Conservation (phyloP, 2,797 vertebrate genomes). For the Phoeniculus purpureus region DNA sequence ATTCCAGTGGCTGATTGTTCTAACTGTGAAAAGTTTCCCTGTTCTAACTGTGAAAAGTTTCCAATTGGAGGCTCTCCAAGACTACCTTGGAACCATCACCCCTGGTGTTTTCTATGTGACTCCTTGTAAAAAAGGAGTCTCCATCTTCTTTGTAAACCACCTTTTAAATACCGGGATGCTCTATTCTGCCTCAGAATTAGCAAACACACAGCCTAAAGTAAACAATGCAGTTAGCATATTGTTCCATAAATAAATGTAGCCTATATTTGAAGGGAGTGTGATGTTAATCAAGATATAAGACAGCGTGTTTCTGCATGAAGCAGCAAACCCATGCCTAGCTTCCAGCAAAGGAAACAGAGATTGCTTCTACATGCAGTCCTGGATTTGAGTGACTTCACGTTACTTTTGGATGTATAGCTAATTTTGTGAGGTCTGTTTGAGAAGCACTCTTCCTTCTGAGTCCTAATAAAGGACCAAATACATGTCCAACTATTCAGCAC, state of each 20-base stretch:
- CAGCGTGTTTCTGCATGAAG: background rate
- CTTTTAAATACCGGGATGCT: background rate
- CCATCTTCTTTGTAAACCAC: background rate
- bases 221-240: background rate
- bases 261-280: background rate
- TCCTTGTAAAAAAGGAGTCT: background rate
- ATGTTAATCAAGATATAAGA: background rate
- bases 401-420: background rate
- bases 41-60: too few species aligned
- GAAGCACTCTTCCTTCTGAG: background rate
- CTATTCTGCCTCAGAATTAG: background rate
- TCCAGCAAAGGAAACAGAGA: background rate
- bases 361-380: background rate
- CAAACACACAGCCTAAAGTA: background rate
- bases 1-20: background rate
- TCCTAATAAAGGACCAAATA: background rate
- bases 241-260: background rate
- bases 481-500: background rate
- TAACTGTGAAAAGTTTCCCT: background rate
- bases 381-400: background rate
- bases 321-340: background rate
- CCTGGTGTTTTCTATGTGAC: background rate
- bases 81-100: background rate
- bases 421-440: background rate
- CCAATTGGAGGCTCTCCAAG: background rate